These are phyloP conservation scores for Diadegma fenestrale DNA, from an alignment of 2,888 invertebrate genomes.

Conservation along the genomic window DNA sequence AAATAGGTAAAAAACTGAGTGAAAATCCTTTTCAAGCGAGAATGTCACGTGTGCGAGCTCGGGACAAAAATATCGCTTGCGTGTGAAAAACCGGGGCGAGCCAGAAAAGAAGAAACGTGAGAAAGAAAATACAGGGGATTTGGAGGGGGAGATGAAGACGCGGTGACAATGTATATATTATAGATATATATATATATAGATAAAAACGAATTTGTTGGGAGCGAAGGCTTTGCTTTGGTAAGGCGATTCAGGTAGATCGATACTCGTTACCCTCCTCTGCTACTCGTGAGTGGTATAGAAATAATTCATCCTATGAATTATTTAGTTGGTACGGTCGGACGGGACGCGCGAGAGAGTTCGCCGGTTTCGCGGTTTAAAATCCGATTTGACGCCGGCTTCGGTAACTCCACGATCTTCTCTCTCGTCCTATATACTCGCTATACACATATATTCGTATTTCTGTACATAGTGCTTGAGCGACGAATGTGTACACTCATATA, in stretches of 20 bases:
- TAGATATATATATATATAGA: background rate
- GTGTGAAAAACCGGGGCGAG: slow-evolving; percentile 21
- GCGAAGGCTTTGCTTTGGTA: slow-evolving; percentile 59
- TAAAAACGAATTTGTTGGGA: slow-evolving; percentile 12
- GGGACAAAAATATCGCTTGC: slow-evolving; percentile 61
- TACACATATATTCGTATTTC: background rate
- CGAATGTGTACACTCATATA: slow-evolving; percentile 36
- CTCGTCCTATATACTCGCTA: slow-evolving; percentile 6
- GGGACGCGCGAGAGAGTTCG: slow-evolving; percentile 45
- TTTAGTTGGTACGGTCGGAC: slow-evolving; percentile 75
- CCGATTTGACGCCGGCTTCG: slow-evolving; percentile 75
- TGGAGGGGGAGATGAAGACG: background rate
- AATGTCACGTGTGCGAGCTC: slow-evolving; percentile 44
- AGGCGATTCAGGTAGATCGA: slow-evolving; percentile 75
- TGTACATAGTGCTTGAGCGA: slow-evolving; percentile 7
- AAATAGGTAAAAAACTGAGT: slow-evolving; percentile 14
- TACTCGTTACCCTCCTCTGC: slow-evolving; percentile 73
- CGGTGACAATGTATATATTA: background rate
- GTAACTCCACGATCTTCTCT: slow-evolving; percentile 32
- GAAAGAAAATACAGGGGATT: background rate
- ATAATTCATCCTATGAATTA: slow-evolving; percentile 83
- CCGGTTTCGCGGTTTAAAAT: slow-evolving; percentile 74
- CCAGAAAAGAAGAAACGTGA: slow-evolving; percentile 21
- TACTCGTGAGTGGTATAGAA: slow-evolving; percentile 73
- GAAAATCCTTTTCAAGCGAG: slow-evolving; percentile 35